Conservation (phyloP, 2,113 vertebrate genomes). For the Mixornis gularis region DNA sequence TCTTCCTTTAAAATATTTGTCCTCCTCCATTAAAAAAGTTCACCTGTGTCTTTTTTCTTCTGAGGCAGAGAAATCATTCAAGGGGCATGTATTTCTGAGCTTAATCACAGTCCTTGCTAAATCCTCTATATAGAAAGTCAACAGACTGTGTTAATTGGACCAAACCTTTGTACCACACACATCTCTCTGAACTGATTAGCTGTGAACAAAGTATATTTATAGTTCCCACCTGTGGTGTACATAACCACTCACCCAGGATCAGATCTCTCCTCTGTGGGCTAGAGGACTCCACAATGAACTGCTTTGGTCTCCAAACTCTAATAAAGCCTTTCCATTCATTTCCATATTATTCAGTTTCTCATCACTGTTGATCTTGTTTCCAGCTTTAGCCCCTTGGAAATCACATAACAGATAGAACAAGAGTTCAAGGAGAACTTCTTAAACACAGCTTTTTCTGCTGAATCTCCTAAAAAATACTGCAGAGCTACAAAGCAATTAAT, state of each 20-base stretch:
- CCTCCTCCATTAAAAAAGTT: background rate
- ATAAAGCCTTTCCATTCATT: background rate
- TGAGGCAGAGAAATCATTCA: background rate
- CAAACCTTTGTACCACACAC: background rate
- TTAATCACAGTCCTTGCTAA: slow-evolving; percentile 14
- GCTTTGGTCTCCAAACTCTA: background rate
- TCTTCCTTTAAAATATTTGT: background rate
- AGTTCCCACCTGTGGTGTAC: background rate
- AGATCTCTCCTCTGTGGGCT: background rate
- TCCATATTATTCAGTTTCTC: background rate
- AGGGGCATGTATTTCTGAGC: background rate
- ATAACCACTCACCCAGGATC: background rate
- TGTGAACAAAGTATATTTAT: slow-evolving; percentile 22
- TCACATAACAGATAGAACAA: background rate
- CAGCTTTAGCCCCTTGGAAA: background rate
- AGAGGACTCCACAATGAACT: background rate
- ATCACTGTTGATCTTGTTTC: background rate
- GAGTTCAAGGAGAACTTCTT: background rate
- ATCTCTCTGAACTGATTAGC: slow-evolving; percentile 4
- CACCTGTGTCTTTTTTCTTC: background rate
- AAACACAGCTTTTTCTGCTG: background rate
- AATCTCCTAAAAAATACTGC: background rate
- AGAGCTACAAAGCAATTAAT: background rate
- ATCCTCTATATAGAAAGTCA: background rate
- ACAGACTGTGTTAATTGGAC: slow-evolving; percentile 12